These are phyloP conservation scores for Bombus confusus DNA, from an alignment of 1,140 invertebrate genomes.

Conservation along the genomic window DNA sequence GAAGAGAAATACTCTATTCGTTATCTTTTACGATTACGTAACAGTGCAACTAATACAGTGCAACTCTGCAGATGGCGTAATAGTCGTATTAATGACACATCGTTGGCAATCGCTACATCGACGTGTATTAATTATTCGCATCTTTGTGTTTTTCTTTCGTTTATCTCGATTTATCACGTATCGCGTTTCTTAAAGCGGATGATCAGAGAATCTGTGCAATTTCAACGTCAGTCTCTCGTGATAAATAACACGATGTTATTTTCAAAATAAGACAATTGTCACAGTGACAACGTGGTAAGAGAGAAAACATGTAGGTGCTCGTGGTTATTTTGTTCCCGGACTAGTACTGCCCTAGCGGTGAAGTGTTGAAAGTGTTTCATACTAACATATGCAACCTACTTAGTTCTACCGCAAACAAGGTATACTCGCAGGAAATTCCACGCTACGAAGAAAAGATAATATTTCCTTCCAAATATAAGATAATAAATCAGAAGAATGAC, in stretches of 20 bases:
- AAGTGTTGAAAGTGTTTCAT: no score
- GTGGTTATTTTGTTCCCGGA: not conserved
- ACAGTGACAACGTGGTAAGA: not conserved
- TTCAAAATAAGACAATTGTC: no score
- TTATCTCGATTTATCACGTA: not conserved
- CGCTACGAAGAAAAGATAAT: no score
- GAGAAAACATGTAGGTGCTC: no score
- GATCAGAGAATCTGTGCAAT: not conserved
- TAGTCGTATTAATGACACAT: not conserved
- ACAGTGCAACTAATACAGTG: not conserved
- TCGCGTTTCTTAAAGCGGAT: no score
- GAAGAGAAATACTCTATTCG: not conserved
- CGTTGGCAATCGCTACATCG: not conserved
- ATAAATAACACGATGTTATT: not conserved
- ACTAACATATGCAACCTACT: no score
- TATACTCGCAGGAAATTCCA: no score
- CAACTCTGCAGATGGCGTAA: constrained; percentile 8
- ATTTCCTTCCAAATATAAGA: no score
- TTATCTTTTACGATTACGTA: not conserved
- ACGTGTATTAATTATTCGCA: not conserved
- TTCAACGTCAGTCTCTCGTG: no score
- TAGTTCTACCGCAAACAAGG: no score
- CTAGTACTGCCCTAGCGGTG: no score
- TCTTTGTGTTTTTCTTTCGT: not conserved
- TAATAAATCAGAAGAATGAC: no score